These are phyloP conservation scores for Himantopus leucocephalus DNA, from an alignment of 2,113 vertebrate species.

Conservation along the genomic window DNA sequence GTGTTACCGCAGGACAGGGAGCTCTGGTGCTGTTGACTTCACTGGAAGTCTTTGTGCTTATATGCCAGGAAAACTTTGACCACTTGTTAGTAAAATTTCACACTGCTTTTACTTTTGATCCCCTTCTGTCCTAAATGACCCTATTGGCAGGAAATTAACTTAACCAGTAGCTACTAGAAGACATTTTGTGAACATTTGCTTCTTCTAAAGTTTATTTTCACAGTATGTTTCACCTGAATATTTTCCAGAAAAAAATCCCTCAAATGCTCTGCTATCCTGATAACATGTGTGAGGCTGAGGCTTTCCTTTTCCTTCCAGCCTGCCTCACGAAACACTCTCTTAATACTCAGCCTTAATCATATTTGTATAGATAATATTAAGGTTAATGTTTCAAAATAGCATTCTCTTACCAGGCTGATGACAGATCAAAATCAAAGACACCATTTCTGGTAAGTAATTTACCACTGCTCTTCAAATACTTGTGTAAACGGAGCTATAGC, in stretches of 20 bases:
- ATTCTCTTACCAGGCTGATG: background rate
- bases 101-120: background rate
- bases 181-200: background rate
- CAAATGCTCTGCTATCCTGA: background rate
- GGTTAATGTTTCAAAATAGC: background rate
- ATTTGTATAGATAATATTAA: background rate
- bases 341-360: background rate
- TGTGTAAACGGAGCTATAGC: background rate
- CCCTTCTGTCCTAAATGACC: background rate
- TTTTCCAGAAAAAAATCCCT: background rate
- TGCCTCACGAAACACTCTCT: background rate
- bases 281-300: background rate
- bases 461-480: background rate
- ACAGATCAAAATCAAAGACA: background rate
- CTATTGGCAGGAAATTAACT: background rate
- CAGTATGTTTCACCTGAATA: background rate
- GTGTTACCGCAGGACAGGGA: accelerated
- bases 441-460: background rate
- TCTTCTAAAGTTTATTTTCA: conserved; percentile 6
- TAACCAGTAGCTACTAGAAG: background rate
- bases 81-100: background rate
- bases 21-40: background rate
- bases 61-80: background rate
- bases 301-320: background rate
- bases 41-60: background rate